phyloP scores from a whole-genome alignment of 2,797 vertebrate species.

The Meda fulgida region DNA sequence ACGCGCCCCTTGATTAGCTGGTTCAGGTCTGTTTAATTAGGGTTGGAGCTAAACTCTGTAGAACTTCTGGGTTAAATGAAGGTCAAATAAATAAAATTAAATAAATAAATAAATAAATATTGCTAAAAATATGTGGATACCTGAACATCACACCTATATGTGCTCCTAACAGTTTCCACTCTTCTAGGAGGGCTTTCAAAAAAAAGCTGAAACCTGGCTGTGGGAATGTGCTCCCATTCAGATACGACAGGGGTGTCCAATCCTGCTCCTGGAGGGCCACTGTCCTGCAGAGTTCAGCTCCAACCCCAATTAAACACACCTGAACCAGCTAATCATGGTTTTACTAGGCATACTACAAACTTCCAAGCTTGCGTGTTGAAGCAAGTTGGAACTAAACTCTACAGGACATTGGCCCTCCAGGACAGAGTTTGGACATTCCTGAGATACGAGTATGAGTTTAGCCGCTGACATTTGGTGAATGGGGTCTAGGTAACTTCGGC shows the following conservation, averaged over 20 bases:
- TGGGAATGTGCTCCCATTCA: conserved; percentile 11
- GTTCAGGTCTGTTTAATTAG: background rate
- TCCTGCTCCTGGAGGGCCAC: background rate
- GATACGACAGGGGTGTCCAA: background rate
- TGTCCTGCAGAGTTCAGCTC: background rate
- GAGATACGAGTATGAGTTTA: background rate
- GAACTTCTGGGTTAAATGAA: background rate
- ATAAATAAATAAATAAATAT: background rate
- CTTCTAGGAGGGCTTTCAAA: background rate
- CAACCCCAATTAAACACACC: background rate
- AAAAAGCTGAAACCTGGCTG: background rate
- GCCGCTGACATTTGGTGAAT: background rate
- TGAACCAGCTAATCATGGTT: background rate
- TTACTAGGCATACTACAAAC: background rate
- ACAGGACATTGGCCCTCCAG: background rate
- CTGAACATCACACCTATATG: background rate
- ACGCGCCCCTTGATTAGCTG: background rate
- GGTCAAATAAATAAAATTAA: background rate
- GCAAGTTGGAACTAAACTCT: background rate
- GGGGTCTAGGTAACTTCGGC: background rate
- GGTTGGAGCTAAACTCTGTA: too few relatives aligned
- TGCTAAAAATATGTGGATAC: background rate
- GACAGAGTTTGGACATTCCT: background rate
- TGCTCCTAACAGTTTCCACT: background rate
- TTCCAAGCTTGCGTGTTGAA: background rate